Base-by-base conservation (phyloP, 2,113 vertebrate species). In the Rhinopomastus cyanomelas region DNA sequence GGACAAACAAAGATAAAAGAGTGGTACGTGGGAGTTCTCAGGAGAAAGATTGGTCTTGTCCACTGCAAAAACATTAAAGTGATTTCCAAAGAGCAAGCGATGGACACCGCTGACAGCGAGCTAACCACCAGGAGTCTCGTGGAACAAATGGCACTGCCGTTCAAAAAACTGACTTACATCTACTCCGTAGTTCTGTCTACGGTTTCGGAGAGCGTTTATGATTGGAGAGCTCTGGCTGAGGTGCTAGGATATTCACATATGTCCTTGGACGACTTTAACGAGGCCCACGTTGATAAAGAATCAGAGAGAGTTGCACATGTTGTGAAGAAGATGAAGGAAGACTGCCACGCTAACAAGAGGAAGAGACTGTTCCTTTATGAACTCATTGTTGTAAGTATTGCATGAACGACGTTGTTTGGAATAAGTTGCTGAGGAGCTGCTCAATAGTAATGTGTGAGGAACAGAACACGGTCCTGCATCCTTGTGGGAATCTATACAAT, bases 81-180 rank as follows among this genome's bases (percentile, higher is more conserved):
- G 61, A 98, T 99, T 95, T 96, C 97, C 57, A 98, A 96, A 94
- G 98, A 99, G 55, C 98, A 99, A 95, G 98, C 98, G 71, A 98
- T 99, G 16, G 97, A 98, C 95, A 97, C 96, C 73, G 95, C 98
- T 29, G 97, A 97, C 14, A 95, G 96, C 65, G 90, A 95, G 48
- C 53, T 99, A 73, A 98, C 97, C 92, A 98, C 98, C 22, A 94
- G 90, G 74, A 95, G 96, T 71, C 98, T 99, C 49, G 94, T 99
- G 71, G 97, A 99, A 91, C 98, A 99, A 95, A 98, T 99, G 90
- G 94, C 97, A 4, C 77, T 98, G 87, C 99, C 99, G 18, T 98
- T 99, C 94, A 99, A 98, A 96, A 99, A 98, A 94, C 90, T 99
- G 75, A 99, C 99, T 22, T 99, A 99, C 74, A 99, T 99, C 96